phyloP scores from a whole-genome alignment of 1,140 invertebrate species.

The Pseudomyrmex dendroicus region DNA sequence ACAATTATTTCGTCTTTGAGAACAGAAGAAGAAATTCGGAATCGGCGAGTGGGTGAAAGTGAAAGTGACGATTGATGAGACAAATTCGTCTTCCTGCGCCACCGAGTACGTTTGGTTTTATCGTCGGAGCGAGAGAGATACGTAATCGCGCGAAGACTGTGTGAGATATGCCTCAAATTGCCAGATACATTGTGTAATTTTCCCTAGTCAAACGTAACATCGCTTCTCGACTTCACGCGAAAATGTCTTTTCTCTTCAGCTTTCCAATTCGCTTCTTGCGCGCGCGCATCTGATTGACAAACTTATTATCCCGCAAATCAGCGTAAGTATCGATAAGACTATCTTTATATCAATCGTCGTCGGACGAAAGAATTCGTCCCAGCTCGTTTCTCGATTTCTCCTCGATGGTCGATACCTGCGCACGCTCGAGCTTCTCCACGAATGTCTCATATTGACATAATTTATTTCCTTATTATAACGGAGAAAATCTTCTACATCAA shows the following conservation, averaged over 20 bases:
- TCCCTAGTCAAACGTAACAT: not conserved
- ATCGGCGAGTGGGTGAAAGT: constrained; percentile 29
- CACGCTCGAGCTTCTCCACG: not conserved
- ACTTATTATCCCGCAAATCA: constrained; percentile 60
- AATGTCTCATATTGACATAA: not conserved
- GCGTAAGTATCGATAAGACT: constrained; percentile 17
- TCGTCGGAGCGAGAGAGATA: not conserved
- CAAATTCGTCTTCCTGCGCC: constrained; percentile 32
- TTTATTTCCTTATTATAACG: no score
- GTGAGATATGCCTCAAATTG: constrained; percentile 31
- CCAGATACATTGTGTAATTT: constrained; percentile 13
- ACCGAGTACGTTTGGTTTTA: constrained; percentile 18
- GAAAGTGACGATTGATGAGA: constrained; percentile 53
- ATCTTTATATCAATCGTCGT: constrained; percentile 4
- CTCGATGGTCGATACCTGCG: constrained; percentile 13
- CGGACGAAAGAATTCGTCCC: constrained; percentile 2
- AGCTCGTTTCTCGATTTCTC: constrained; percentile 69
- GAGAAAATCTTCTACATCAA: no score
- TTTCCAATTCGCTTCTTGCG: constrained; percentile 36
- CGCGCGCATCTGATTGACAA: constrained; percentile 45
- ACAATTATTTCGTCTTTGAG: constrained; percentile 11
- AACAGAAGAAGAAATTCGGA: constrained; percentile 5
- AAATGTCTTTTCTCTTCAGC: constrained; percentile 14
- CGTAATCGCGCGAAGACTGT: constrained; percentile 16
- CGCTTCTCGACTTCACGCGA: constrained; percentile 17